Percentiles rank a stretch among this genome's conserved stretches.
Conservation (phyloP, 2,113 vertebrate species). For the Sinosuthora webbiana region DNA sequence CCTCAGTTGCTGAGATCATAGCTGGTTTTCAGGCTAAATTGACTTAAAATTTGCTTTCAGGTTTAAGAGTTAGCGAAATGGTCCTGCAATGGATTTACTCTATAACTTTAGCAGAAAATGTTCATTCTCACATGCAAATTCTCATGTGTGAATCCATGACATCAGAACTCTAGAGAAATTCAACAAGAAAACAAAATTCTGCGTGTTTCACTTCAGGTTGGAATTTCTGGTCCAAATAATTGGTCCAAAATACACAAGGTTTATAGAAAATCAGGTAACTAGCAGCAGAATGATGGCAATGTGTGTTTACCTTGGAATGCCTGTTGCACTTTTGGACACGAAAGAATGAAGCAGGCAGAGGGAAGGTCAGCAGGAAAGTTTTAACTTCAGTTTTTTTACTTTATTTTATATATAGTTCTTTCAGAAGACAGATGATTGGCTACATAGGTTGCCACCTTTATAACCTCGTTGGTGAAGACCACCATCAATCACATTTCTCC, state of each 20-base stretch:
- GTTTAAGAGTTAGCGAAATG: neutral
- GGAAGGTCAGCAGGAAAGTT: no score
- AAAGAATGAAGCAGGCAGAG: no score
- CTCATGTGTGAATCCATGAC: fast-evolving
- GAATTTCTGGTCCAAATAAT: neutral
- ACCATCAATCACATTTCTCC: no score
- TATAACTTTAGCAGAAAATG: neutral
- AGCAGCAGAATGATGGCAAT: neutral
- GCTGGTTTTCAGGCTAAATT: neutral
- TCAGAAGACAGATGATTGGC: no score
- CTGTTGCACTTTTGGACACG: no score
- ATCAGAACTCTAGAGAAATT: neutral
- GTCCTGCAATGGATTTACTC: neutral
- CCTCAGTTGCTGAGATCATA: neutral
- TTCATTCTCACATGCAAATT: neutral
- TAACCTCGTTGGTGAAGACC: no score
- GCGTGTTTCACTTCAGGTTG: neutral
- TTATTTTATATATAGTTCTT: no score
- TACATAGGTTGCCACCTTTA: no score
- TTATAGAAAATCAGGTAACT: neutral
- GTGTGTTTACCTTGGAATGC: neutral
- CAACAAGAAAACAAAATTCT: neutral
- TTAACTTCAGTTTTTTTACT: no score
- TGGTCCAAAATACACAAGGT: neutral
- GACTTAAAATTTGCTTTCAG: neutral